These are phyloP conservation scores for Oostethus manadensis DNA, from an alignment of 2,113 vertebrate genomes.

Conservation along the genomic window DNA sequence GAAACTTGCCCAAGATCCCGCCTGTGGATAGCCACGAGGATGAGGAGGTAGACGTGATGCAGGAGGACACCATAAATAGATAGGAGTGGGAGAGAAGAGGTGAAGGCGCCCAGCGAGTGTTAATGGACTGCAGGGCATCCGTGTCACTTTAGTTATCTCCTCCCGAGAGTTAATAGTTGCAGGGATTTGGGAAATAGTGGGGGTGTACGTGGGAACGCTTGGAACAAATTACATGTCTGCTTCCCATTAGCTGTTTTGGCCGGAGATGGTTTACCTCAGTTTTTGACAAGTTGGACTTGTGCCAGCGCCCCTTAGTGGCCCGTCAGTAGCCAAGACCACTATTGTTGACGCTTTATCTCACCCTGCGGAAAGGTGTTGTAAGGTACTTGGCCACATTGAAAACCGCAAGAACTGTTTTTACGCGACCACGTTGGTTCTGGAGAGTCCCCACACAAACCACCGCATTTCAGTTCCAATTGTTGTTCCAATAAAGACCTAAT, in stretches of 20 bases:
- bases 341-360: slow-evolving; percentile 8
- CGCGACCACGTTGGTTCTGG: neutral
- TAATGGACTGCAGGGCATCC: slow-evolving; percentile 67
- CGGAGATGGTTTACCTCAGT: slow-evolving; percentile 57
- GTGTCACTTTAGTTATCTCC: slow-evolving; percentile 65
- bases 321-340: slow-evolving; percentile 21
- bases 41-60: slow-evolving; percentile 9
- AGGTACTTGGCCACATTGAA: slow-evolving; percentile 40
- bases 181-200: slow-evolving; percentile 49
- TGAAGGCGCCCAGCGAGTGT: slow-evolving; percentile 37
- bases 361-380: slow-evolving; percentile 32
- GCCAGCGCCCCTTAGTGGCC: slow-evolving; percentile 24
- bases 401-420: slow-evolving; percentile 27
- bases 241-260: slow-evolving; percentile 57
- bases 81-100: slow-evolving; percentile 25
- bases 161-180: slow-evolving; percentile 41
- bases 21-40: neutral
- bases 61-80: slow-evolving; percentile 21
- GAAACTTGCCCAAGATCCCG: neutral
- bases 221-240: slow-evolving; percentile 57
- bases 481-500: neutral
- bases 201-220: slow-evolving; percentile 38
- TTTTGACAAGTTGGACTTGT: slow-evolving; percentile 28
- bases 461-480: neutral
- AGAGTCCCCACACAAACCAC: slow-evolving; percentile 1